Evolutionary conservation across 2,797 vertebrate genomes (phyloP).

Genomic region (Onychomys leucogaster): DNA sequence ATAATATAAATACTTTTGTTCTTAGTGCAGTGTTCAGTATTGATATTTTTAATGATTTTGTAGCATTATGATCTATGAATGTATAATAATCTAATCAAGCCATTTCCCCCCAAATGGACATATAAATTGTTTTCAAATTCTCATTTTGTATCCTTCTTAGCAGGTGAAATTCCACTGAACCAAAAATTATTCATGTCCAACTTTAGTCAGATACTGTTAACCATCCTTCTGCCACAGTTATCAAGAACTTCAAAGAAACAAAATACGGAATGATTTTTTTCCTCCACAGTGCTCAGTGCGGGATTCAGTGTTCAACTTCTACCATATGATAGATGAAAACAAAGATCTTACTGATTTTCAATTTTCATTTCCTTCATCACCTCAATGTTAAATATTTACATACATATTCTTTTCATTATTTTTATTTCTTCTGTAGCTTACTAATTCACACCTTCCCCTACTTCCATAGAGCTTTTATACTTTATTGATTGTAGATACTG

Average conservation of each 20-base stretch:
- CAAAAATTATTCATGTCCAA: not conserved
- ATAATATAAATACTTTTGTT: not conserved
- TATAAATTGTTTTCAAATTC: not conserved
- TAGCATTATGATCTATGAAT: conserved; percentile 3
- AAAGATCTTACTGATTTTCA: not conserved
- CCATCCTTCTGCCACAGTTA: not conserved
- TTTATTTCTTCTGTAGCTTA: not conserved
- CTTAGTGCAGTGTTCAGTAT: not conserved
- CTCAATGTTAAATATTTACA: not conserved
- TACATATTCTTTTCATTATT: not conserved
- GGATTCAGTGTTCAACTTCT: not conserved
- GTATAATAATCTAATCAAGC: not conserved
- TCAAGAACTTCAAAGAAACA: not conserved
- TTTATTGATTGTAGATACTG: not conserved
- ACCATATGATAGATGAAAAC: not conserved
- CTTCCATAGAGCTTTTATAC: not conserved
- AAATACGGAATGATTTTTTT: not conserved
- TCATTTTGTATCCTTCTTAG: not conserved
- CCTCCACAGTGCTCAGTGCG: not conserved
- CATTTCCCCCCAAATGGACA: not conserved
- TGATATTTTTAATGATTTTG: not conserved
- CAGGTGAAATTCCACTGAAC: not conserved
- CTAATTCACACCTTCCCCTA: not conserved
- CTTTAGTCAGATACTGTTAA: not conserved
- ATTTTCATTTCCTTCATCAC: not conserved